These are phyloP conservation scores for Tachina fera DNA, from an alignment of 2,888 invertebrate genomes.

Conservation along the genomic window DNA sequence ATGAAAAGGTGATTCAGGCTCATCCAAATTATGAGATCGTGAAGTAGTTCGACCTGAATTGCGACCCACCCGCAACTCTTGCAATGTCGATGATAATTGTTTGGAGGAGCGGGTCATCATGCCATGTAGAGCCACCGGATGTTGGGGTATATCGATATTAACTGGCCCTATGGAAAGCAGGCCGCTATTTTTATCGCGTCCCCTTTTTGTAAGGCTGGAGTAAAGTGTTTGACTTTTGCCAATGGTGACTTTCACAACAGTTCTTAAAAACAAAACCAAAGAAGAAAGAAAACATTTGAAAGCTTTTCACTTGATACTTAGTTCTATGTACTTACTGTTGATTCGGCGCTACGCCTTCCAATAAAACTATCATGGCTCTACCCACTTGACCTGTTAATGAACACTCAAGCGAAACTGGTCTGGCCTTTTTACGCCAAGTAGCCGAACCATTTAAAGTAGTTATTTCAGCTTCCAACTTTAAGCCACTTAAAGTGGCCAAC, in stretches of 20 bases:
- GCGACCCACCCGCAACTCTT: slow-evolving; percentile 93
- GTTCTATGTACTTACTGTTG: slow-evolving; percentile 88
- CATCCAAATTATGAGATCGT: slow-evolving; percentile 85
- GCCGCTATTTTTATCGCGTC: slow-evolving; percentile 91
- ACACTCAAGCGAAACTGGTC: slow-evolving; percentile 88
- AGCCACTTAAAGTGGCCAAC: slow-evolving; percentile 94
- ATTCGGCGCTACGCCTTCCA: slow-evolving; percentile 95
- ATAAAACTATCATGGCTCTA: slow-evolving; percentile 93
- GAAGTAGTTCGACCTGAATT: slow-evolving; percentile 89
- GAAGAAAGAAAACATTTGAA: neutral
- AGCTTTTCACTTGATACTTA: neutral
- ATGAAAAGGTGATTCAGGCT: slow-evolving; percentile 84
- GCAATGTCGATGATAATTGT: slow-evolving; percentile 95
- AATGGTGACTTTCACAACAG: slow-evolving; percentile 95
- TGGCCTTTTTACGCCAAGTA: slow-evolving; percentile 93
- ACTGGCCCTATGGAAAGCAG: slow-evolving; percentile 94
- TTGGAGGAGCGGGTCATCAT: slow-evolving; percentile 98
- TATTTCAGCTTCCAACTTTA: slow-evolving; percentile 97
- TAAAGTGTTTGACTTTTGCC: slow-evolving; percentile 96
- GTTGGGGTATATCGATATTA: slow-evolving; percentile 98
- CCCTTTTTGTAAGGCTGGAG: slow-evolving; percentile 90
- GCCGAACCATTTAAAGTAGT: slow-evolving; percentile 95
- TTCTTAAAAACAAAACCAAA: slow-evolving; percentile 84
- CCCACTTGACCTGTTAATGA: slow-evolving; percentile 95
- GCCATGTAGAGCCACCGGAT: slow-evolving; percentile 98